Evolutionary conservation across 2,797 vertebrate genomes (phyloP), one percentile per base, ranked within the genome.

Genomic region (Cheirogaleus major): DNA sequence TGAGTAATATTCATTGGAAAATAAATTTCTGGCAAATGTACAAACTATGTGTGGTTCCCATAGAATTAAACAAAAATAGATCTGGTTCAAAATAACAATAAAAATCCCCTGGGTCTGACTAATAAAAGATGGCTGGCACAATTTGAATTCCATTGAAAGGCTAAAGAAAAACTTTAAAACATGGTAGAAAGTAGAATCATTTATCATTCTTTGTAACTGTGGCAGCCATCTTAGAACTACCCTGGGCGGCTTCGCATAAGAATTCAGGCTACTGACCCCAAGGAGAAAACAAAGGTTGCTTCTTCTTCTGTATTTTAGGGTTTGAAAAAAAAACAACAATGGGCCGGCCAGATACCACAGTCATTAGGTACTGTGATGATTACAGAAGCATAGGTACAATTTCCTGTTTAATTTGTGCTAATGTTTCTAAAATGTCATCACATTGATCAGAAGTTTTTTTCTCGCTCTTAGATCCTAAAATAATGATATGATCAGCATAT

Each of bases 1-100:
- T 94, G 93, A 98, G 90, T 59, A 97, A 89, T 79, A 87, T 61
- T 83, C 96, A 97, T 79, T 98, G 97, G 97, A 98, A 98, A 98
- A 98, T 96, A 95, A 92, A 86, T 85, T 98, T 97, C 97, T 98
- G 98, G 98, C 96, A 98, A 97, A 70, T 72, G 78, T 91, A 97
- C 98, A 97, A 97, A 98, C 70, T 97, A 95, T 98, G 96, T 97
- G 95, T 96, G 94, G 98, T 98, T 98, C 98, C 97, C 98, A 98
- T 98, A 98, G 98, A 98, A 98, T 97, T 94, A 97, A 97, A 96
- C 85, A 98, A 98, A 99, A 98, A 98, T 98, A 98, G 98, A 97
- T 95, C 94, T 85, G 91, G 94, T 94, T 1, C 8, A 98, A 97
- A 98, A 98, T 97, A 97, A 98, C 41, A 95, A 98, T 96, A 96